phyloP scores from a whole-genome alignment of 2,797 vertebrate genomes.

The Sternotherus odoratus region DNA sequence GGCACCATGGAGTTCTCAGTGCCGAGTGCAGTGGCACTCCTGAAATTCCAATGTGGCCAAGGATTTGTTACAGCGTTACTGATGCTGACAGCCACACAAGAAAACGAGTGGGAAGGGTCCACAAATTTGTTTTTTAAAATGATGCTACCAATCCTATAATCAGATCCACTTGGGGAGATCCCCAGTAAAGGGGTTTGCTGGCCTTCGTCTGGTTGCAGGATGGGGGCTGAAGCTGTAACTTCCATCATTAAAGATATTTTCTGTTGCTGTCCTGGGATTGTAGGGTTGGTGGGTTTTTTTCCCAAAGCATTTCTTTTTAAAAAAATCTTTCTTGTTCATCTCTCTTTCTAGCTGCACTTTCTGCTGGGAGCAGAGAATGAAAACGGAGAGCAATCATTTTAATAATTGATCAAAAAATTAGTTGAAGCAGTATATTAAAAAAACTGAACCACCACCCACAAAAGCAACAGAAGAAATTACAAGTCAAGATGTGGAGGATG shows the following conservation, averaged over 20 bases:
- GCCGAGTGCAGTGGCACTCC: accelerated
- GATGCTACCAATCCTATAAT: background rate
- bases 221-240: background rate
- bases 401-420: conserved; percentile 72
- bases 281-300: background rate
- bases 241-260: background rate
- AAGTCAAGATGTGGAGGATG: conserved; percentile 9
- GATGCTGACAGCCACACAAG: accelerated
- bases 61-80: background rate
- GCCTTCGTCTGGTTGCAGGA: accelerated
- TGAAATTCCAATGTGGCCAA: accelerated
- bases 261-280: background rate
- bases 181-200: background rate
- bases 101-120: background rate
- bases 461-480: background rate
- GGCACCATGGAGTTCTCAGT: background rate
- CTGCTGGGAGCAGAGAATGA: conserved; percentile 19
- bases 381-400: background rate
- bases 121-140: accelerated
- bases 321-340: conserved; percentile 28
- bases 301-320: background rate
- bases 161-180: accelerated
- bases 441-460: background rate
- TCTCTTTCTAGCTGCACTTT: conserved; percentile 30
- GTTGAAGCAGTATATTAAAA: conserved; percentile 36